These are phyloP conservation scores for Plutella xylostella DNA, from an alignment of 2,888 invertebrate genomes.

Conservation along the genomic window DNA sequence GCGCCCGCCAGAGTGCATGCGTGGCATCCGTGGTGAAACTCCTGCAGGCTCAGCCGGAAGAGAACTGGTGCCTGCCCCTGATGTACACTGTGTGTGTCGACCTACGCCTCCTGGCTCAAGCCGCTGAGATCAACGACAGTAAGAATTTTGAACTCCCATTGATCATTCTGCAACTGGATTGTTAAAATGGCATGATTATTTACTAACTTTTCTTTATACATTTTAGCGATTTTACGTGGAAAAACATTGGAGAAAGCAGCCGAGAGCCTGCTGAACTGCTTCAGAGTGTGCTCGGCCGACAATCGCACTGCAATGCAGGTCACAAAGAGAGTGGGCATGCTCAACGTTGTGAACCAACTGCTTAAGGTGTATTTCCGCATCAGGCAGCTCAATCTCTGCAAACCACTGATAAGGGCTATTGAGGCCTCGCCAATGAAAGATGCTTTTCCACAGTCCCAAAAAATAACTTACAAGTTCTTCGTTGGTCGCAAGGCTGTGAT, in stretches of 20 bases:
- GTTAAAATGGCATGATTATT: conserved; percentile 77
- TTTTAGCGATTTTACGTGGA: no score
- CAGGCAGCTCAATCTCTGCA: conserved; percentile 88
- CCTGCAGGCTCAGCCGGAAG: conserved; percentile 89
- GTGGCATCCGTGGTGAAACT: conserved; percentile 85
- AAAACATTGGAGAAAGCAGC: conserved; percentile 96
- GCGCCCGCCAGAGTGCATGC: conserved; percentile 80
- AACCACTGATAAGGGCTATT: conserved; percentile 95
- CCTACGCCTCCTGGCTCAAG: conserved; percentile 84
- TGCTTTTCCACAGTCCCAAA: conserved; percentile 90
- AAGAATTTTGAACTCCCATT: no score
- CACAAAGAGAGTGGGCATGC: conserved; percentile 96
- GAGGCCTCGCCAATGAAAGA: conserved; percentile 93
- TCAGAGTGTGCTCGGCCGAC: conserved; percentile 95
- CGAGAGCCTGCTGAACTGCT: conserved; percentile 92
- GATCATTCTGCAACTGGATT: no score
- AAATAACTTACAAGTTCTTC: conserved; percentile 97
- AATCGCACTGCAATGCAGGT: conserved; percentile 90
- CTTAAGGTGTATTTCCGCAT: conserved; percentile 95
- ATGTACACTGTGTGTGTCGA: conserved; percentile 93
- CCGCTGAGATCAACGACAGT: conserved; percentile 73
- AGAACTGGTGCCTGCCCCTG: conserved; percentile 95
- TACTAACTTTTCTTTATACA: no score
- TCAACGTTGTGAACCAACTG: conserved; percentile 95
- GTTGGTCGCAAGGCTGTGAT: conserved; percentile 99